Evolutionary conservation across 2,113 vertebrate genomes (phyloP).

Genomic region (Xyliphius kryptos): DNA sequence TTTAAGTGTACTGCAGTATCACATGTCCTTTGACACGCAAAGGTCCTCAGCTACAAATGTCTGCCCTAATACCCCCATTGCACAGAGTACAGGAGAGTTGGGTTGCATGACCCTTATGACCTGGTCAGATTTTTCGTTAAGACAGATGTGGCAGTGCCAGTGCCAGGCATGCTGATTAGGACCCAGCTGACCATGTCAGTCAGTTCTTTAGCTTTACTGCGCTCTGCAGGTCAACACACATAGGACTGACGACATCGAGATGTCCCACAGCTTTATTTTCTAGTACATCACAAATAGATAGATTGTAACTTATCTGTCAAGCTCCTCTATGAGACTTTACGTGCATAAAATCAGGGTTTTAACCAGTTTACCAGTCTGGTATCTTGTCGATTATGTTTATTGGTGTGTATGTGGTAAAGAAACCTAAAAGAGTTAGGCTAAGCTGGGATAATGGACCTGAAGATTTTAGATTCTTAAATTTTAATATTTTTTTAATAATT

Average conservation of each 20-base stretch:
- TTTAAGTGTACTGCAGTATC: slow-evolving; percentile 4
- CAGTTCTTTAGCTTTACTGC: slow-evolving; percentile 34
- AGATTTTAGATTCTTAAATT: too few species aligned
- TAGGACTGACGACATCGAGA: slow-evolving; percentile 3
- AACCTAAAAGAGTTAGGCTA: too few species aligned
- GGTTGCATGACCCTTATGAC: slow-evolving; percentile 19
- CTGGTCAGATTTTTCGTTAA: slow-evolving; percentile 6
- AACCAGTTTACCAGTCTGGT: too few species aligned
- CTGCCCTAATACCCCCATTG: slow-evolving; percentile 3
- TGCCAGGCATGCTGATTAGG: slow-evolving; percentile 11
- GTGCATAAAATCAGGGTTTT: too few species aligned
- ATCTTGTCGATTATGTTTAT: too few species aligned
- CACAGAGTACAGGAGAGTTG: slow-evolving; percentile 13
- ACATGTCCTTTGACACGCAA: slow-evolving; percentile 5
- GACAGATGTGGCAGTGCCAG: slow-evolving; percentile 1
- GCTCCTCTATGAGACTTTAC: too few species aligned
- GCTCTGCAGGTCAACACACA: slow-evolving; percentile 26
- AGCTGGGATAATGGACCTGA: too few species aligned
- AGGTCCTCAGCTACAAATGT: slow-evolving; percentile 7
- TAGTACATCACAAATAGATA: slow-evolving; percentile 1
- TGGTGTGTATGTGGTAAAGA: too few species aligned
- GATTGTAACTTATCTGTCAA: not conserved
- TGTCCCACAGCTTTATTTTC: not conserved
- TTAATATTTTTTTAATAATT: too few species aligned
- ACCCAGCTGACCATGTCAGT: slow-evolving; percentile 33